phyloP scores from a whole-genome alignment of 1,140 invertebrate species.

The Calliphora vicina region DNA sequence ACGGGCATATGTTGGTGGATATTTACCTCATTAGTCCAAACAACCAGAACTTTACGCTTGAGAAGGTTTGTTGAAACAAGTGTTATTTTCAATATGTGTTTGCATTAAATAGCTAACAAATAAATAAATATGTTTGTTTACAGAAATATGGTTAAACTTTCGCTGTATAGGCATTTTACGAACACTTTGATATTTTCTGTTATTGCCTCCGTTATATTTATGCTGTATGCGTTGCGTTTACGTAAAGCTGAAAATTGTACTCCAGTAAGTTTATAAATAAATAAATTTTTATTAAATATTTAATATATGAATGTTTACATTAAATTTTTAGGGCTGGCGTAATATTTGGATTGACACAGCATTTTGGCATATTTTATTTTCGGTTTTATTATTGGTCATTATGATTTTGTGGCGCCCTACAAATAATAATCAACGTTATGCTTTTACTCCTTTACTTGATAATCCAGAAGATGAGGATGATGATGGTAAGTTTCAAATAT shows the following conservation, averaged over 20 bases:
- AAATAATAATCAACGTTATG: conserved; percentile 94
- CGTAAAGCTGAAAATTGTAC: conserved; percentile 76
- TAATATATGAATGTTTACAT: background rate
- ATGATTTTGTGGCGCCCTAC: conserved; percentile 95
- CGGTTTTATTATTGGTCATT: conserved; percentile 85
- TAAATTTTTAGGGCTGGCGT: conserved; percentile 78
- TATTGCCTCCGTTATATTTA: conserved; percentile 86
- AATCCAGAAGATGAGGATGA: conserved; percentile 84
- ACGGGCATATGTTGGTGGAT: conserved; percentile 84
- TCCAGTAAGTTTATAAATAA: conserved; percentile 68
- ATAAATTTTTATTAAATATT: background rate
- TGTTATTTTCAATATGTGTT: background rate
- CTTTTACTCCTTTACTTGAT: conserved; percentile 90
- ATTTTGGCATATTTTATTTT: conserved; percentile 94
- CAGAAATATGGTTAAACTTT: conserved; percentile 87
- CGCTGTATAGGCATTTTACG: conserved; percentile 90
- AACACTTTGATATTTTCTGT: conserved; percentile 92
- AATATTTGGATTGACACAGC: conserved; percentile 92
- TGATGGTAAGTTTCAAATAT: conserved; percentile 61
- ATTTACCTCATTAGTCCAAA: conserved; percentile 87
- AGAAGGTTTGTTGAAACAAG: conserved; percentile 67
- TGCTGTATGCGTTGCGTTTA: conserved; percentile 89
- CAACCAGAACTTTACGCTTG: conserved; percentile 85
- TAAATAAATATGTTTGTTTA: conserved; percentile 42
- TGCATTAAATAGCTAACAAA: background rate